These are phyloP conservation scores for Priocnemis perturbator DNA, from an alignment of 2,888 invertebrate species.

Conservation along the genomic window DNA sequence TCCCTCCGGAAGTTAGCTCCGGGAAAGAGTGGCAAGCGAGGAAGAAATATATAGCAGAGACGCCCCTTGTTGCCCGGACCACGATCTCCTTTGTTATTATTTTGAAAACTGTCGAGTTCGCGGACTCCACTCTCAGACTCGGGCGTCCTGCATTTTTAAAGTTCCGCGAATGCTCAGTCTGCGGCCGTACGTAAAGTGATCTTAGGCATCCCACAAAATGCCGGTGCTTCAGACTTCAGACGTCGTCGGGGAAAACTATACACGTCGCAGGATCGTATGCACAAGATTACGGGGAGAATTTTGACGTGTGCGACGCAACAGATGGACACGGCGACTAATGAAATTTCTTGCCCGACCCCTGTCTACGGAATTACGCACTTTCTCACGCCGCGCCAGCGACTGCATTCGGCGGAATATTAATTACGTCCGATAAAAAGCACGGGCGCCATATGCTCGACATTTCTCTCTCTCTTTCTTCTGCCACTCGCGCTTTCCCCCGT, in stretches of 20 bases:
- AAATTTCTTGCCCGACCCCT: not conserved
- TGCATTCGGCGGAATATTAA: conserved; percentile 5
- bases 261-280: not conserved
- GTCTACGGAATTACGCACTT: not conserved
- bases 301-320: conserved; percentile 4
- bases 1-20: conserved; percentile 28
- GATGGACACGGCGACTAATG: conserved; percentile 1
- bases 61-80: conserved; percentile 5
- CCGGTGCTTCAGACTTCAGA: no score
- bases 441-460: no score
- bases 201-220: not conserved
- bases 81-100: conserved; percentile 26
- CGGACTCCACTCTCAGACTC: no score
- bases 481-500: not conserved
- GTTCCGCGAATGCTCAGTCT: not conserved
- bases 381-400: not conserved
- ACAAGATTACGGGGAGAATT: no score
- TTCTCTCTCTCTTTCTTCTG: not conserved
- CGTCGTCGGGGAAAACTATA: no score
- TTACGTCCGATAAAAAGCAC: not conserved
- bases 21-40: conserved; percentile 27
- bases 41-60: conserved; percentile 26
- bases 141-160: no score
- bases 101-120: conserved; percentile 20
- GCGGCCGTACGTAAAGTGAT: not conserved